These are phyloP conservation scores for Exephanes ischioxanthus DNA, from an alignment of 2,888 invertebrate genomes.

Conservation along the genomic window DNA sequence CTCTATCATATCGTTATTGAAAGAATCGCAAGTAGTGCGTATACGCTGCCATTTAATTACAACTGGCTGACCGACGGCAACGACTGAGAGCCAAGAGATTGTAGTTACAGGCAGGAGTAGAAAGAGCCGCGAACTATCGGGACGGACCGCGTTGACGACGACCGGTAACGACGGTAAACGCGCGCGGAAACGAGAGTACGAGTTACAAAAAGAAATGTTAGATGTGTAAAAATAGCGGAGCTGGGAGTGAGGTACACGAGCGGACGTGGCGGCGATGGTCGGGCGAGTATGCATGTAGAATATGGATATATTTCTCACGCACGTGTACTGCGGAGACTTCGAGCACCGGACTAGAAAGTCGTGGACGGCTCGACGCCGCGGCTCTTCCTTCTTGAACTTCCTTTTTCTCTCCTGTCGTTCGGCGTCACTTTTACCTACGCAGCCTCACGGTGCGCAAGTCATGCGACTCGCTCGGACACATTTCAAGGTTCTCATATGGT, in stretches of 20 bases:
- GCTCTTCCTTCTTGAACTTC: slow-evolving; percentile 36
- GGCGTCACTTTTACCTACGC: slow-evolving; percentile 51
- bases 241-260: slow-evolving; percentile 18
- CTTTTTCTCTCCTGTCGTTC: slow-evolving; percentile 47
- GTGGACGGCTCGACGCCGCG: slow-evolving; percentile 6
- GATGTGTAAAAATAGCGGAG: slow-evolving; percentile 3
- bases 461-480: background rate
- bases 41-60: background rate
- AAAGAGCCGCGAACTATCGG: background rate
- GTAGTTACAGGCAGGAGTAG: background rate
- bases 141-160: background rate
- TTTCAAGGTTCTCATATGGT: slow-evolving; percentile 9
- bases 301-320: slow-evolving; percentile 39
- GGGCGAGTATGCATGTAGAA: background rate
- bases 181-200: slow-evolving; percentile 27
- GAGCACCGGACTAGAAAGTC: slow-evolving; percentile 57
- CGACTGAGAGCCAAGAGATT: background rate
- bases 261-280: slow-evolving; percentile 32
- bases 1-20: background rate
- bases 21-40: background rate
- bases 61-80: background rate
- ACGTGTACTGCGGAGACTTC: background rate
- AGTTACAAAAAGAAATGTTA: slow-evolving; percentile 10
- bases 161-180: slow-evolving; percentile 13
- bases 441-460: slow-evolving; percentile 5